phyloP scores from a whole-genome alignment of 2,888 invertebrate species.

The Papilio elwesi region DNA sequence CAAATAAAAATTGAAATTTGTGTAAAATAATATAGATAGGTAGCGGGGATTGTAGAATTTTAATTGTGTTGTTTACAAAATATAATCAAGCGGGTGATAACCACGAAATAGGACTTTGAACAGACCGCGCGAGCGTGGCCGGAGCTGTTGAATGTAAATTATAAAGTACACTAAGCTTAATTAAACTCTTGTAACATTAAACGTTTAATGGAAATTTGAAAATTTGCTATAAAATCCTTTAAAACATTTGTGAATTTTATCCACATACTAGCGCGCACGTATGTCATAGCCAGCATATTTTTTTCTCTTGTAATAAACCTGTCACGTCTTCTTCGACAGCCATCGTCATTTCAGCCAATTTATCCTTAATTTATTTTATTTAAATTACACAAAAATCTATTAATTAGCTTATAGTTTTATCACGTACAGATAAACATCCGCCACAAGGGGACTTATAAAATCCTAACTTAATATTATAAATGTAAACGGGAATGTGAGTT shows the following conservation, averaged over 20 bases:
- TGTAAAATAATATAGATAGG: not conserved
- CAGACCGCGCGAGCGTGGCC: slow-evolving; percentile 17
- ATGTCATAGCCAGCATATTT: too few species aligned
- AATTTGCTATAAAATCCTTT: not conserved
- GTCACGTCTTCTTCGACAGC: too few species aligned
- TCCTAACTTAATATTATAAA: too few species aligned
- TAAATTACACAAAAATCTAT: too few species aligned
- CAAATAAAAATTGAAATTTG: too few species aligned
- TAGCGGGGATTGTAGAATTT: not conserved
- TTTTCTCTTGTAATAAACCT: too few species aligned
- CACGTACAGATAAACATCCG: too few species aligned
- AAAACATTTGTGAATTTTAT: not conserved
- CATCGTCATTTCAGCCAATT: too few species aligned
- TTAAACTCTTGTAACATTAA: slow-evolving; percentile 17
- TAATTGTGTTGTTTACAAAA: slow-evolving; percentile 10
- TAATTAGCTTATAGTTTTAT: too few species aligned
- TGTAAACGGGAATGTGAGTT: too few species aligned
- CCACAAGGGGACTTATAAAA: too few species aligned
- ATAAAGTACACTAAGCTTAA: slow-evolving; percentile 25
- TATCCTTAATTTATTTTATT: too few species aligned
- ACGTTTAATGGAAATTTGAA: slow-evolving; percentile 1
- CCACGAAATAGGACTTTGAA: slow-evolving; percentile 31
- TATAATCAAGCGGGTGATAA: slow-evolving; percentile 21
- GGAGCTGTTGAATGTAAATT: slow-evolving; percentile 19
- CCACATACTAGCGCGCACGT: not conserved